Evolutionary conservation across 2,113 vertebrate species (phyloP).

Genomic region (Aspiorhynchus laticeps): DNA sequence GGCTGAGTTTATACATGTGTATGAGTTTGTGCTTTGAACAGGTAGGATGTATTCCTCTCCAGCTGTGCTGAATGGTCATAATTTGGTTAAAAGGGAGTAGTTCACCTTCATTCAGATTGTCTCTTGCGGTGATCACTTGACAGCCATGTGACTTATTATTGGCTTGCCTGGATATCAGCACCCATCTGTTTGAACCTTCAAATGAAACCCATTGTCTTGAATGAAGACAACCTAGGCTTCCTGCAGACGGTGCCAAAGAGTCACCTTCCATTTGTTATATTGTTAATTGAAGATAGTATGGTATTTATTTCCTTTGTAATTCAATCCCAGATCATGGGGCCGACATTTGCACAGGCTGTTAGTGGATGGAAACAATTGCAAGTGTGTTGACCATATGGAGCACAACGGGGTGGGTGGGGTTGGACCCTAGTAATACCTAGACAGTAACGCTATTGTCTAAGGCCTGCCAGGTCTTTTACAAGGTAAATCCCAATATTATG

Average conservation of each 20-base stretch:
- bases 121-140: not conserved
- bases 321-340: slow-evolving; percentile 50
- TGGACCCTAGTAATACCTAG: too few relatives aligned
- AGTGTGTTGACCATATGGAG: slow-evolving; percentile 53
- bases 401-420: not conserved
- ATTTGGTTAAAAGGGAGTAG: slow-evolving; percentile 68
- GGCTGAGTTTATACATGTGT: not conserved
- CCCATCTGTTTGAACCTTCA: not conserved
- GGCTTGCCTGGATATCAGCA: not conserved
- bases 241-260: not conserved
- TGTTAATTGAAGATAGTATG: slow-evolving; percentile 47
- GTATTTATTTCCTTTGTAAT: slow-evolving; percentile 50
- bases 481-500: not conserved
- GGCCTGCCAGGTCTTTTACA: slow-evolving; percentile 11
- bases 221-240: not conserved
- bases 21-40: not conserved
- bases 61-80: slow-evolving; percentile 39
- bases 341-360: slow-evolving; percentile 22
- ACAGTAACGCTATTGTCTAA: too few relatives aligned
- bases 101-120: slow-evolving; percentile 33
- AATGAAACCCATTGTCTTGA: not conserved
- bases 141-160: not conserved
- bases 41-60: not conserved
- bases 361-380: slow-evolving; percentile 35
- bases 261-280: slow-evolving; percentile 15